Conservation (phyloP, 2,797 vertebrate genomes). For the Sebastes steindachneri region DNA sequence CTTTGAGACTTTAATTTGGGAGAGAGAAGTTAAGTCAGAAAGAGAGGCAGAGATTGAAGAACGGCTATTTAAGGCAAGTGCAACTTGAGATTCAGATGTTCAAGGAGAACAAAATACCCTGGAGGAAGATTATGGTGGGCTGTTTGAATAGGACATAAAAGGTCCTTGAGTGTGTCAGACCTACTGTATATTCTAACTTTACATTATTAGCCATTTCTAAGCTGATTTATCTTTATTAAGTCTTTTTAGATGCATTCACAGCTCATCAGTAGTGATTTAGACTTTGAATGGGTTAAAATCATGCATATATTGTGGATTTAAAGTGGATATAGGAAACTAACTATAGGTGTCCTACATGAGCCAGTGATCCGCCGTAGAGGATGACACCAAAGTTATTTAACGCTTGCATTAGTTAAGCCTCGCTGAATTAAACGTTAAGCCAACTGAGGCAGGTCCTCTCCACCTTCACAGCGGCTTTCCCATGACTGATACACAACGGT, state of each 20-base stretch:
- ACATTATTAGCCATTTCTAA: constrained; percentile 31
- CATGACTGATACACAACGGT: not conserved
- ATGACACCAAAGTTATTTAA: constrained; percentile 56
- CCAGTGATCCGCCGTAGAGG: constrained; percentile 41
- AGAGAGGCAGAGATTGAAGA: constrained; percentile 62
- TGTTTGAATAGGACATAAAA: constrained; percentile 51
- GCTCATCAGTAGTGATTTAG: constrained; percentile 38
- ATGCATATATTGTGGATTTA: constrained; percentile 42
- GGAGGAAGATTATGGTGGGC: constrained; percentile 46
- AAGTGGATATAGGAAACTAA: constrained; percentile 45
- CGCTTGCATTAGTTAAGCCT: constrained; percentile 59
- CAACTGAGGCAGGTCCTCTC: constrained; percentile 41
- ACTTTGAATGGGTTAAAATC: constrained; percentile 12
- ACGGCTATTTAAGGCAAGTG: constrained; percentile 72
- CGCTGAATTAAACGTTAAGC: constrained; percentile 50
- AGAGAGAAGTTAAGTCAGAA: constrained; percentile 57
- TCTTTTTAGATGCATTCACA: constrained; percentile 18
- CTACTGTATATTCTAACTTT: constrained; percentile 27
- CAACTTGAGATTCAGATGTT: constrained; percentile 76
- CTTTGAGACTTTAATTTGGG: constrained; percentile 66
- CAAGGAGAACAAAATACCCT: constrained; percentile 68
- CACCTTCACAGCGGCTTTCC: constrained; percentile 20
- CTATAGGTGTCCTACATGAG: constrained; percentile 62
- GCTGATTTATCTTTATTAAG: constrained; percentile 19
- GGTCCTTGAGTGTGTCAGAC: constrained; percentile 36